Evolutionary conservation across 2,113 vertebrate genomes (phyloP), one percentile per base, ranked within the genome.

Genomic region (Dermatemys mawii): DNA sequence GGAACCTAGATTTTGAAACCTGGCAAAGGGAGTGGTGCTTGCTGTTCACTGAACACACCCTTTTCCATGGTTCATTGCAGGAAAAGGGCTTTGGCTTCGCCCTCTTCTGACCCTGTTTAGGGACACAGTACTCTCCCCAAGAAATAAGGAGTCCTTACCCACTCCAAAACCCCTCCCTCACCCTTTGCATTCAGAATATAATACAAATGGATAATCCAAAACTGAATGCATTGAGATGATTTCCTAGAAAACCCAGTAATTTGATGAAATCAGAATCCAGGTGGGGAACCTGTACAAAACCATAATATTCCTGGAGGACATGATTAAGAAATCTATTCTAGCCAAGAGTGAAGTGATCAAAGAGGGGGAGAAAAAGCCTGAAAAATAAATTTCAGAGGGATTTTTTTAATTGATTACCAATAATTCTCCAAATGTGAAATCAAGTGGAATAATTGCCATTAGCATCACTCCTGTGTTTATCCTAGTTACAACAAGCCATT

Each of bases 391-490:
- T 67, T 67, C 32, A 63, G 60, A 35, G 35, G 32, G 1, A 49
- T 85, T 87, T 83, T 41, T 60, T 81, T 9, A 13, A 83, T 88
- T 35, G 6, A 4, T 4, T 7, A 2, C 11, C 32, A 38, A 8
- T 24, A 51, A 32, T n/a, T 84, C 87, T 95, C 5, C 22, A 46
- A 67, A 8, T 2, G 41, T 2, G 6, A 63, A 81, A 70, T 81
- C 1, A 46, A 53, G 44, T 32, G 0, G 53, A 89, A 67, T 32
- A 78, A 16, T 21, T 0, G n/a, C 1, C 6, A 53, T 26, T 63
- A 1, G 92, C 87, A 86, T 60, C 90, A 55, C 2, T 88, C 35
- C 22, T 92, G 2, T 3, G 48, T 79, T 84, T 55, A 70, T 78
- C 3, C 6, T 38, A 63, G 4, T 84, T 86, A 8, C 63, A 41